These are phyloP conservation scores for Parnassius smintheus DNA, from an alignment of 2,888 invertebrate species.

Conservation along the genomic window DNA sequence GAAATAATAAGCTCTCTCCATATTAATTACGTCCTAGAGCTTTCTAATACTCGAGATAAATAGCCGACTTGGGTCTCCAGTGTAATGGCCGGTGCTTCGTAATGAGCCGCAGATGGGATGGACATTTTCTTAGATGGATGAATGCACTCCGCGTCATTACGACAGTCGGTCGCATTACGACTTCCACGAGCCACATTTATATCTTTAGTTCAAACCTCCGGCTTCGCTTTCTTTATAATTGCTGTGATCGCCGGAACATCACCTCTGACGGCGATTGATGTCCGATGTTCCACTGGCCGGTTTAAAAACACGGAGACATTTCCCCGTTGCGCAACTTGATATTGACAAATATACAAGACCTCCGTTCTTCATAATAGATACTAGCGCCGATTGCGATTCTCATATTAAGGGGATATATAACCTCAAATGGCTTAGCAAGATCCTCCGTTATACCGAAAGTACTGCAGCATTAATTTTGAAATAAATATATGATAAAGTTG, in stretches of 20 bases:
- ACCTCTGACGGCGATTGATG: neutral
- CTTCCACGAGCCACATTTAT: constrained; percentile 34
- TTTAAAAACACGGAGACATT: no score
- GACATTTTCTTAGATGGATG: constrained; percentile 58
- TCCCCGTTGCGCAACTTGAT: no score
- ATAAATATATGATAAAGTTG: no score
- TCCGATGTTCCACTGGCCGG: no score
- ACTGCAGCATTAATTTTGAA: no score
- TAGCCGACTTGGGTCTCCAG: constrained; percentile 45
- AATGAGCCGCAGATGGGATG: constrained; percentile 53
- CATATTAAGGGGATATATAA: no score
- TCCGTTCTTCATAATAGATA: no score
- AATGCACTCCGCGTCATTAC: constrained; percentile 49
- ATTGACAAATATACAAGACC: no score
- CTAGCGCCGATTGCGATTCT: no score
- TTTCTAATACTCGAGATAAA: constrained; percentile 65
- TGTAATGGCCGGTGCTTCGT: constrained; percentile 53
- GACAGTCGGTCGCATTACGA: constrained; percentile 37
- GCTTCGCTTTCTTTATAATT: constrained; percentile 24
- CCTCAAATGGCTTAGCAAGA: no score
- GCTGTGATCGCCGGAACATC: constrained; percentile 9
- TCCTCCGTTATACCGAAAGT: no score
- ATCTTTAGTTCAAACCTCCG: constrained; percentile 25
- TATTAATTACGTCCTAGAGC: constrained; percentile 74
- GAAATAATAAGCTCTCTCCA: constrained; percentile 72